Conservation (phyloP, 2,888 invertebrate genomes). For the Dynastes maya region DNA sequence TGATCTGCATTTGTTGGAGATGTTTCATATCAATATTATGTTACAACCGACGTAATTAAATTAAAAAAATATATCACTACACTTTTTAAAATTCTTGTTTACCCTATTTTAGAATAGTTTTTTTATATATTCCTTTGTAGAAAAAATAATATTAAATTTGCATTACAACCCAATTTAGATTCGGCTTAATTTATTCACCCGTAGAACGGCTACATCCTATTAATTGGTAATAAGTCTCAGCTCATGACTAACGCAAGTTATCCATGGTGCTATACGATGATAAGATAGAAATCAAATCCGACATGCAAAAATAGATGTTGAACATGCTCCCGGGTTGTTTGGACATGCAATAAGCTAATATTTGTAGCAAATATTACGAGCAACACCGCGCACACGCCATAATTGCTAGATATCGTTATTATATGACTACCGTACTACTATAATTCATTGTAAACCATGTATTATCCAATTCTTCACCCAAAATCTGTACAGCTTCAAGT, state of each 20-base stretch:
- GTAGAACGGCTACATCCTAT: neutral
- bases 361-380: constrained; percentile 8
- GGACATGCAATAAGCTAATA: too few relatives aligned
- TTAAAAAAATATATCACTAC: too few relatives aligned
- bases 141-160: too few relatives aligned
- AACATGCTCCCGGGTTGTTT: too few relatives aligned
- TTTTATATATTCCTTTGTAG: too few relatives aligned
- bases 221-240: neutral
- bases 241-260: neutral
- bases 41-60: too few relatives aligned
- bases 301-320: constrained; percentile 2
- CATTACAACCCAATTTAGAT: too few relatives aligned
- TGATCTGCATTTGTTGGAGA: too few relatives aligned
- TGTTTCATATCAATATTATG: too few relatives aligned
- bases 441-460: neutral
- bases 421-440: neutral
- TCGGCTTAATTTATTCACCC: too few relatives aligned
- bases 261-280: neutral
- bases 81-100: too few relatives aligned
- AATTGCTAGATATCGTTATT: neutral
- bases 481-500: neutral
- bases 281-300: neutral
- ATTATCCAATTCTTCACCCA: neutral
- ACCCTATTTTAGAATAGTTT: too few relatives aligned
- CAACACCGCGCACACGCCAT: neutral